A percentile compares a stretch with the other conserved stretches of the same genome.
These are phyloP conservation scores for Sebastes kiyomatsui DNA, from an alignment of 2,797 vertebrate species.

Conservation along the genomic window DNA sequence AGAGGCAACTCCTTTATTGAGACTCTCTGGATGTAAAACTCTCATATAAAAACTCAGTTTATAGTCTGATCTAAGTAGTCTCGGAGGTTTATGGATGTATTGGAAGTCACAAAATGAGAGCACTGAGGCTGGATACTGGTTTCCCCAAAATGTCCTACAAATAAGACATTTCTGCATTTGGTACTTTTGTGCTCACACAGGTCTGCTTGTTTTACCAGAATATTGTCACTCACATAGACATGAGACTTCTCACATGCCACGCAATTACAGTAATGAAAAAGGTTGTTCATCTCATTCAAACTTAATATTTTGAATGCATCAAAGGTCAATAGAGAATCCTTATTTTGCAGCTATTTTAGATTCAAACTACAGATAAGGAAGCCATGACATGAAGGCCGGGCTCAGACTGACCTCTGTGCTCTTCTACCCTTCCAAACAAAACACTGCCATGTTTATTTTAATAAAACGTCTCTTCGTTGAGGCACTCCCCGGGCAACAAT, in stretches of 20 bases:
- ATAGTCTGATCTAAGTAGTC: not conserved
- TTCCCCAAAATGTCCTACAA: not conserved
- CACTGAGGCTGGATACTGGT: not conserved
- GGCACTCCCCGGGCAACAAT: constrained; percentile 28
- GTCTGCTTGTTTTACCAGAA: too few relatives aligned
- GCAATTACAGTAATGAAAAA: too few relatives aligned
- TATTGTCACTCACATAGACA: too few relatives aligned
- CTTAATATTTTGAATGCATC: too few relatives aligned
- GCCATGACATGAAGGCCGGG: too few relatives aligned
- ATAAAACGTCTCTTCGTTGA: not conserved
- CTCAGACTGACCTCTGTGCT: not conserved
- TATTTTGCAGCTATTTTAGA: not conserved
- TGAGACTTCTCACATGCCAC: too few relatives aligned
- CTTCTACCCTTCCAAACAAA: constrained; percentile 16
- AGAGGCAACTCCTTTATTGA: not conserved
- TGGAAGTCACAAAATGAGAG: not conserved
- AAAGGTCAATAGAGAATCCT: not conserved
- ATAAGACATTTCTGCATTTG: not conserved
- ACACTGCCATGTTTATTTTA: constrained; percentile 28
- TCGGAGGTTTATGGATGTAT: not conserved
- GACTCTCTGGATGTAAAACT: not conserved
- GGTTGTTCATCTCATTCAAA: too few relatives aligned
- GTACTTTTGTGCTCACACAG: not conserved
- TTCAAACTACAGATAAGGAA: not conserved
- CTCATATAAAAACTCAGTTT: not conserved